These are phyloP conservation scores for Sorex fumeus DNA, from an alignment of 2,113 vertebrate genomes.

Conservation along the genomic window DNA sequence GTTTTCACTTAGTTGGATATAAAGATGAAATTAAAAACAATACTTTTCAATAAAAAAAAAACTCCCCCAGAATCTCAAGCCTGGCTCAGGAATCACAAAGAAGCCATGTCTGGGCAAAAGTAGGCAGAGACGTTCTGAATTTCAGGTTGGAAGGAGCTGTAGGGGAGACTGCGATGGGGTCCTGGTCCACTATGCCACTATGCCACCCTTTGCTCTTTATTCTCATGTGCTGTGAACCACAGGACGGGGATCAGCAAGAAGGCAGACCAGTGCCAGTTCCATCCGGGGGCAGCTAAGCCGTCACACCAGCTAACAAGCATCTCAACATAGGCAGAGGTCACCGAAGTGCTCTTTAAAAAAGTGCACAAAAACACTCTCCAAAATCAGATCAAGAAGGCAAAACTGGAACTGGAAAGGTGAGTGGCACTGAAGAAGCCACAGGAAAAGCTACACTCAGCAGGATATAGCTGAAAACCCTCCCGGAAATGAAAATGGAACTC, in stretches of 20 bases:
- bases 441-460: background rate
- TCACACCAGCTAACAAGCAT: background rate
- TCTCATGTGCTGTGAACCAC: background rate
- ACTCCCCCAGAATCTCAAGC: background rate
- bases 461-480: background rate
- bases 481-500: background rate
- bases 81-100: too few species aligned
- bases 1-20: conserved; percentile 47
- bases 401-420: background rate
- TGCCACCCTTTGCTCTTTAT: background rate
- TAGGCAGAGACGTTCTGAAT: background rate
- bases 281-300: background rate
- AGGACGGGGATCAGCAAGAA: background rate
- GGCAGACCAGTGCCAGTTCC: fast-evolving
- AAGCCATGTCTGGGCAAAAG: background rate
- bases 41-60: background rate
- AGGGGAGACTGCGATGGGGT: background rate
- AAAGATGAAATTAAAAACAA: conserved; percentile 40
- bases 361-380: background rate
- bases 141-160: background rate
- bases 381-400: background rate
- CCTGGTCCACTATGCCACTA: fast-evolving
- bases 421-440: background rate
- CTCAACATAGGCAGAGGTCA: too few species aligned
- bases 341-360: fast-evolving